Percentiles rank a stretch among this genome's conserved stretches.
These are phyloP conservation scores for Ennomos quercinarius DNA, from an alignment of 2,888 invertebrate genomes.

Conservation along the genomic window DNA sequence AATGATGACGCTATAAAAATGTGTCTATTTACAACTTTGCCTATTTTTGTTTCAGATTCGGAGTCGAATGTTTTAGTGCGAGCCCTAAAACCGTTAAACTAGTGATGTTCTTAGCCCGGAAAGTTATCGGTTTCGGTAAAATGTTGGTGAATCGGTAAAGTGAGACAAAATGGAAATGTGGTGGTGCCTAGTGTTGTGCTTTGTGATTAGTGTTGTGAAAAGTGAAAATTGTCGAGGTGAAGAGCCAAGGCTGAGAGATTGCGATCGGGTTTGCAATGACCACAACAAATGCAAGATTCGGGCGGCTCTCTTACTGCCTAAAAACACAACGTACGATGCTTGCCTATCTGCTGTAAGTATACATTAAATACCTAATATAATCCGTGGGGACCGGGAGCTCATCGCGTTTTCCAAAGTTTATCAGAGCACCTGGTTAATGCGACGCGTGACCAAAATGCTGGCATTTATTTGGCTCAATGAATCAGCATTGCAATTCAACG, in stretches of 20 bases:
- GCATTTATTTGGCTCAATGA: too few relatives aligned
- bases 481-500: too few relatives aligned
- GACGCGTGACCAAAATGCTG: too few relatives aligned
- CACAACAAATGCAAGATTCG: slow-evolving; percentile 86
- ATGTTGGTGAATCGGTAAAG: slow-evolving; percentile 31
- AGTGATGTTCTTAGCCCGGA: slow-evolving; percentile 23
- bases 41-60: slow-evolving; percentile 26
- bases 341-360: slow-evolving; percentile 81
- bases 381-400: too few relatives aligned
- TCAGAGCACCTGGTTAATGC: too few relatives aligned
- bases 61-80: slow-evolving; percentile 1
- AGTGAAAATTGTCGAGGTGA: slow-evolving; percentile 72
- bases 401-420: too few relatives aligned
- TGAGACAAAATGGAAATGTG: slow-evolving; percentile 56
- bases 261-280: slow-evolving; percentile 79
- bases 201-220: slow-evolving; percentile 43
- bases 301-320: slow-evolving; percentile 88
- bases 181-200: slow-evolving; percentile 56
- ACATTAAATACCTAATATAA: neutral
- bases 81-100: slow-evolving; percentile 3
- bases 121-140: slow-evolving; percentile 19
- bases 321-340: slow-evolving; percentile 81
- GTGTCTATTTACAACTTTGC: neutral
- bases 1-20: slow-evolving; percentile 7
- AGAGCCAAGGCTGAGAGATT: slow-evolving; percentile 64